phyloP scores from a whole-genome alignment of 37 sponge, comb jelly and placozoan genomes.

The Beroe ovata region DNA sequence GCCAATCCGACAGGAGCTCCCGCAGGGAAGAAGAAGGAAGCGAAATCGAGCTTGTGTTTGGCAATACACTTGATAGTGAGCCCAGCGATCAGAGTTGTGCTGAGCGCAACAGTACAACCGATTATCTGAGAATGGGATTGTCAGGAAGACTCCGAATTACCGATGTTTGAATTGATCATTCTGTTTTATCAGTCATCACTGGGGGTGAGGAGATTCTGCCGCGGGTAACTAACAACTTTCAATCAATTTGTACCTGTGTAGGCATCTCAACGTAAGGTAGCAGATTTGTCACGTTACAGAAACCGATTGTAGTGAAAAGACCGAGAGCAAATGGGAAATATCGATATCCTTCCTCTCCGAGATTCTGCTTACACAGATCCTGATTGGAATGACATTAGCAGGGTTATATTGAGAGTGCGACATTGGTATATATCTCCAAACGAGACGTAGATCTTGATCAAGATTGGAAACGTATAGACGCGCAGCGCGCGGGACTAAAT shows the following conservation, averaged over 20 bases:
- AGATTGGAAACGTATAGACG: too few species aligned
- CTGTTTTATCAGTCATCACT: too few species aligned
- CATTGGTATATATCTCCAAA: too few species aligned
- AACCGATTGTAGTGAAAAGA: constrained; percentile 56
- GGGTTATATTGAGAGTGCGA: too few species aligned
- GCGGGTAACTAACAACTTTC: too few species aligned
- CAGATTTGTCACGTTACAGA: constrained; percentile 55
- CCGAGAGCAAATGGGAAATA: constrained; percentile 65
- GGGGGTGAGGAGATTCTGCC: too few species aligned
- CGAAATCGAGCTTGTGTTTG: constrained; percentile 66
- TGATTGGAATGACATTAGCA: too few species aligned
- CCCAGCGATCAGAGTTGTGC: constrained; percentile 61
- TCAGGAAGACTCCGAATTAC: too few species aligned
- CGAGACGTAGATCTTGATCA: too few species aligned
- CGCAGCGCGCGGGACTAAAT: constrained; percentile 11
- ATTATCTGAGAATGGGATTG: constrained; percentile 58
- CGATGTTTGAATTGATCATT: too few species aligned
- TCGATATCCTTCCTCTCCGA: constrained; percentile 43
- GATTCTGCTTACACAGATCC: constrained; percentile 64
- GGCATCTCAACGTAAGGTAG: constrained; percentile 65
- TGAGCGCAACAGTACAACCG: constrained; percentile 59
- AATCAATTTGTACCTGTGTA: too few species aligned
- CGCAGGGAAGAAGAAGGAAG: constrained; percentile 66
- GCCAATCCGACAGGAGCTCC: constrained; percentile 56
- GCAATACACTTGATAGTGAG: constrained; percentile 63